Evolutionary conservation across 2,113 vertebrate genomes (phyloP), one percentile per base, ranked within the genome.

Genomic region (Corvus moneduloides): DNA sequence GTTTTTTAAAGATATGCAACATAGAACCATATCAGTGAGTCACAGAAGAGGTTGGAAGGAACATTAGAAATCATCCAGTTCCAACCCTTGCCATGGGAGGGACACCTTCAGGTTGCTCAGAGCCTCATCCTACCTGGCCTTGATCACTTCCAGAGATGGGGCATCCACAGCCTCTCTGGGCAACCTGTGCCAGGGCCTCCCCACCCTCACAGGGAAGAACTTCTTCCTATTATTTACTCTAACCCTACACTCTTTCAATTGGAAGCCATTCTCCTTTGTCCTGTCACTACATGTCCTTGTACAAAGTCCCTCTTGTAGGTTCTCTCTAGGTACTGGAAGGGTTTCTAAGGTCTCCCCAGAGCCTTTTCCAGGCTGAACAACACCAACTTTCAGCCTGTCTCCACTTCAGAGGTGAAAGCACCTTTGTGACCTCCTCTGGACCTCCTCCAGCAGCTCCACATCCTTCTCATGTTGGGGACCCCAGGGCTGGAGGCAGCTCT

Each of bases 111-210:
- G 10, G 19, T 3, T 48, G 16, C n/a, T 71, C 64, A 5, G 5
- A 22, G 28, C 28, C 5, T 4, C 6, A 11, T 39, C 48, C 28
- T 54, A 1, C 12, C 23, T 39, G 39, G 28, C 19, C 28, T 39
- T 62, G 48, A 2, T 2, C 10, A 46, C 10, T 54, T 46, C 33
- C 55, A 48, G 23, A 7, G 28, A 30, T 17, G 30, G 16, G 16
- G 13, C 24, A 55, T 0, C 30, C 41, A 24, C 48, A 48, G 0
- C 19, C 16, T 26, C 48, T 41, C n/a, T 26, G 48, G 19, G 7
- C 48, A 79, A 0, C 13, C 41, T 54, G 30, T 69, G 18, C 46
- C 55, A 69, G 12, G 10, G 23, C 8, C 23, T 46, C 64, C 2
- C 16, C 39, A 78, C 19, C 8, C n/a, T 55, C 74, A 41, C 13